Conservation (phyloP, 2,888 invertebrate genomes). For the Hemistola chrysoprasaria region DNA sequence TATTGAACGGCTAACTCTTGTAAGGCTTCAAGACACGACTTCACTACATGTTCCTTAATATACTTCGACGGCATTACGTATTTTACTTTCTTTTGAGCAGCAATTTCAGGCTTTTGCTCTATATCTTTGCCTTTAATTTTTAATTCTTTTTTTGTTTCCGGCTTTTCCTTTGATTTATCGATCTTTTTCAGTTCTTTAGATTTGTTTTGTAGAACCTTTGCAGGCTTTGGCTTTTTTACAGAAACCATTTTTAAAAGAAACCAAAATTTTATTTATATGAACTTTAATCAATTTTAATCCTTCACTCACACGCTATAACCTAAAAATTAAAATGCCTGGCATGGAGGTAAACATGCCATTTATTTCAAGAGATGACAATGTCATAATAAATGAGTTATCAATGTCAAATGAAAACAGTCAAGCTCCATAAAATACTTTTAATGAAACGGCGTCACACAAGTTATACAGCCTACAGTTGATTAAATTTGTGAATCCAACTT, state of each 20-base stretch:
- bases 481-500: no score
- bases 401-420: no score
- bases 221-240: slow-evolving; percentile 17
- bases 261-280: no score
- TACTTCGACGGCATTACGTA: slow-evolving; percentile 60
- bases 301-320: no score
- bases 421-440: no score
- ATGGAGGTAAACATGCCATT: no score
- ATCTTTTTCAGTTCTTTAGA: slow-evolving; percentile 16
- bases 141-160: slow-evolving; percentile 5
- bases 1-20: slow-evolving; percentile 48
- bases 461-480: no score
- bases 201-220: slow-evolving; percentile 15
- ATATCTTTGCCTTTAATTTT: slow-evolving; percentile 6
- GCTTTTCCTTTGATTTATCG: slow-evolving; percentile 4
- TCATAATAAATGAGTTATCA: no score
- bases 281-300: no score
- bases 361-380: no score
- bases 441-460: no score
- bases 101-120: slow-evolving; percentile 5
- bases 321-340: no score
- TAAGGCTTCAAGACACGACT: slow-evolving; percentile 54
- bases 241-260: slow-evolving; percentile 33
- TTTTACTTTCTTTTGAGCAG: slow-evolving; percentile 38
- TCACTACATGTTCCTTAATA: slow-evolving; percentile 51